Percentiles rank a stretch among this genome's conserved stretches.
phyloP scores from a whole-genome alignment of 2,797 vertebrate species.

The Arctocebus calabarensis region DNA sequence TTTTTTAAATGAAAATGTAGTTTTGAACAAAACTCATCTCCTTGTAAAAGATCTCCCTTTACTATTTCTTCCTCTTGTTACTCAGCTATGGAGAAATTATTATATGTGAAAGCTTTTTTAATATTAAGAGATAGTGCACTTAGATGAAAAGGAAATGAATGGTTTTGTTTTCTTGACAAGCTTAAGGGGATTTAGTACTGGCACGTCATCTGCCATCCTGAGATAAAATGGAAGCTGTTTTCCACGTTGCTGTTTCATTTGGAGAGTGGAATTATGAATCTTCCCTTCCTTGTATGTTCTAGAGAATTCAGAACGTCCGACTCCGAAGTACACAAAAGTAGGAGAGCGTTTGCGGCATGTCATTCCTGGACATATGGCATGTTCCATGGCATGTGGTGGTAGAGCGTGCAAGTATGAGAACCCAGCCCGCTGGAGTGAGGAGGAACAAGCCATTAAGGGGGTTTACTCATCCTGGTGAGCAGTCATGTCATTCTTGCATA shows the following conservation, averaged over 20 bases:
- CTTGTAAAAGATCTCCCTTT: slow-evolving; percentile 31
- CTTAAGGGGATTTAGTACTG: not conserved
- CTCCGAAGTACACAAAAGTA: slow-evolving; percentile 98
- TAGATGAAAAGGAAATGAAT: not conserved
- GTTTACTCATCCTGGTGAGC: slow-evolving; percentile 97
- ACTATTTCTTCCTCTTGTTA: not conserved
- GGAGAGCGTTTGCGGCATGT: slow-evolving; percentile 97
- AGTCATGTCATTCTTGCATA: not conserved
- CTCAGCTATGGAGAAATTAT: not conserved
- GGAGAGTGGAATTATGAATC: slow-evolving; percentile 45
- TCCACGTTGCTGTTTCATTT: not conserved
- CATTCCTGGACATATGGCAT: slow-evolving; percentile 97
- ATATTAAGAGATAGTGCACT: not conserved
- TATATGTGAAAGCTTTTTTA: not conserved
- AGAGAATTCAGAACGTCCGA: slow-evolving; percentile 92
- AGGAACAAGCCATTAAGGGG: slow-evolving; percentile 95
- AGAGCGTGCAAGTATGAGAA: slow-evolving; percentile 98
- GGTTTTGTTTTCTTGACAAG: slow-evolving; percentile 5
- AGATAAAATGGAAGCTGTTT: slow-evolving; percentile 48
- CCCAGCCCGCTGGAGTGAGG: slow-evolving; percentile 95
- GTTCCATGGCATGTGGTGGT: slow-evolving; percentile 97
- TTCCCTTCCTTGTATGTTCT: slow-evolving; percentile 51
- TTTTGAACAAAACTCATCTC: slow-evolving; percentile 40
- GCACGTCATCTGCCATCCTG: not conserved
- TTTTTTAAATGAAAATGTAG: slow-evolving; percentile 51